Evolutionary conservation across 2,113 vertebrate genomes (phyloP).

Genomic region (Carettochelys insculpta): DNA sequence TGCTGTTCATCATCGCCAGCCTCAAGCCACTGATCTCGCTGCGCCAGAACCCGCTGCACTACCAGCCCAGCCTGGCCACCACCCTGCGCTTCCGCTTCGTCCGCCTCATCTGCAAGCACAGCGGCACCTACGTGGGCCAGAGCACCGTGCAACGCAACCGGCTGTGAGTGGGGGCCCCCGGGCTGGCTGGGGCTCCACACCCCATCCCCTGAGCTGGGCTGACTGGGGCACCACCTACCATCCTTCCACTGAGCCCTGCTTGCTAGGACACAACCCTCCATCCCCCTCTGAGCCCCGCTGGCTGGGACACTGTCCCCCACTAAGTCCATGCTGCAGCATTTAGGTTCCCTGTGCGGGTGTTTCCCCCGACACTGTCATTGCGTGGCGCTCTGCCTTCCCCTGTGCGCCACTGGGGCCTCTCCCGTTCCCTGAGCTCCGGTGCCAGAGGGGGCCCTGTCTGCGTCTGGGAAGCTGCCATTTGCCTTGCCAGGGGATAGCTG

Average conservation of each 20-base stretch:
- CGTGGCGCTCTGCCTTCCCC: not conserved
- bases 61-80: conserved; percentile 1
- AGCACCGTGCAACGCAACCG: conserved; percentile 5
- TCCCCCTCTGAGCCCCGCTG: no score
- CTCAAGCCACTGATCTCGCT: conserved; percentile 17
- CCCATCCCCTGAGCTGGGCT: no score
- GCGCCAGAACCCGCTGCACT: not conserved
- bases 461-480: not conserved
- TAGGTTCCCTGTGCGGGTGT: not conserved
- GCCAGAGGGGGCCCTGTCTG: not conserved
- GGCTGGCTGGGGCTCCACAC: not conserved
- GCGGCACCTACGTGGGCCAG: conserved; percentile 29
- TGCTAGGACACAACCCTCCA: no score
- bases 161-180: not conserved
- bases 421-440: not conserved
- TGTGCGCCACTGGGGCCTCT: not conserved
- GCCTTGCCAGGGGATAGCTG: not conserved
- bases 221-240: no score
- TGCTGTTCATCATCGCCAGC: conserved; percentile 28
- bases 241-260: rapidly evolving
- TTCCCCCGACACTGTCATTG: not conserved
- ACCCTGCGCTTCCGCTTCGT: conserved; percentile 35
- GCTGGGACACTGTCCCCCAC: no score
- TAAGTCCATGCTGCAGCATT: not conserved
- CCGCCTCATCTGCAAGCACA: conserved; percentile 37